Evolutionary conservation across 2,888 invertebrate species (phyloP).

Genomic region (Pycnomerus fuliginosus): DNA sequence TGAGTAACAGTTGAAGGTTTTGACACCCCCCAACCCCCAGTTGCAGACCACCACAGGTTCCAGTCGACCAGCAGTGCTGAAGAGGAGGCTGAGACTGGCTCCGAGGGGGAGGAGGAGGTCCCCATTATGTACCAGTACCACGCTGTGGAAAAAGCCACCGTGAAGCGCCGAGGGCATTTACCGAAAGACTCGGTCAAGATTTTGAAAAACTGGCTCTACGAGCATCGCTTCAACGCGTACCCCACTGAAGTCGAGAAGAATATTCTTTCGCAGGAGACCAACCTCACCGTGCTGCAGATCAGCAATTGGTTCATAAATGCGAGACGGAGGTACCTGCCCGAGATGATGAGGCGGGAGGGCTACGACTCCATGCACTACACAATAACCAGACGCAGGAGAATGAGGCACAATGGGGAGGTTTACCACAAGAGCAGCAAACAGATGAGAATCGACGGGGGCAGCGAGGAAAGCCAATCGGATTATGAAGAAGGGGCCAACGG

Average conservation of each 20-base stretch:
- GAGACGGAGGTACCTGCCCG: slow-evolving; percentile 47
- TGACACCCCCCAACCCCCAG: too few species aligned
- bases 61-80: slow-evolving; percentile 43
- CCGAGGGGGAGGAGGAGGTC: slow-evolving; percentile 39
- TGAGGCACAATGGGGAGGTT: slow-evolving; percentile 32
- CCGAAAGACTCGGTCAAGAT: slow-evolving; percentile 52
- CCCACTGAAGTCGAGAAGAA: slow-evolving; percentile 53
- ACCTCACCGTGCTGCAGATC: slow-evolving; percentile 50
- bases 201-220: slow-evolving; percentile 51
- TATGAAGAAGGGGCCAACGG: slow-evolving; percentile 39
- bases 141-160: slow-evolving; percentile 37
- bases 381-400: slow-evolving; percentile 47
- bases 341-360: slow-evolving; percentile 52
- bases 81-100: slow-evolving; percentile 41
- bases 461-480: slow-evolving; percentile 44
- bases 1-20: too few species aligned
- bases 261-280: slow-evolving; percentile 49
- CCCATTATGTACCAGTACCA: slow-evolving; percentile 37
- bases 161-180: slow-evolving; percentile 47
- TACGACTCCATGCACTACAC: slow-evolving; percentile 52
- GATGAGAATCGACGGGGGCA: slow-evolving; percentile 40
- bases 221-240: slow-evolving; percentile 52
- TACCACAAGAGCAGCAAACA: slow-evolving; percentile 42
- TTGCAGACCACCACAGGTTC: too few species aligned
- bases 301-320: slow-evolving; percentile 54